Conservation (phyloP, 35 echinoderm and acorn worm genomes). For the Nesometra sesokonis region DNA sequence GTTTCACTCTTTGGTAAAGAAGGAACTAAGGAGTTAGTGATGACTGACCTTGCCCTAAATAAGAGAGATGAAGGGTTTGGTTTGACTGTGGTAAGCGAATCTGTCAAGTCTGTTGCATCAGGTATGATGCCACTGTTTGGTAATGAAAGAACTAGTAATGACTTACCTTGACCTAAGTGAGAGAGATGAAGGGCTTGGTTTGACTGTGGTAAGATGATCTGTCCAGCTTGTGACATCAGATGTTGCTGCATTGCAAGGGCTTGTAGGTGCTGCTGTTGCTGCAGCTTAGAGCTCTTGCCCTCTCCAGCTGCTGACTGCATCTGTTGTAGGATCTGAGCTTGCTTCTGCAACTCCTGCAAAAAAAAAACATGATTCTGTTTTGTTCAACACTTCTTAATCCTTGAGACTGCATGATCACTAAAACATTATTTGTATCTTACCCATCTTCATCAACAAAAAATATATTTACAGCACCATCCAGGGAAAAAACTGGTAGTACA, state of each 20-base stretch:
- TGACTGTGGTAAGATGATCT: background rate
- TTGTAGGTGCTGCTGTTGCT: conserved; percentile 7
- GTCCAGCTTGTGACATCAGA: background rate
- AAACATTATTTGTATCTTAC: too few relatives aligned
- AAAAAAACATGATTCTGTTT: too few relatives aligned
- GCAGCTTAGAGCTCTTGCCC: background rate
- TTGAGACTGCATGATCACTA: too few relatives aligned
- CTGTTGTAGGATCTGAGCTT: conserved; percentile 7
- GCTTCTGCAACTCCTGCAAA: background rate
- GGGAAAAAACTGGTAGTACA: too few relatives aligned
- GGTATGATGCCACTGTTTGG: background rate
- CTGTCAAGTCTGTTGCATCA: background rate
- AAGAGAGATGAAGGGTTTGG: background rate
- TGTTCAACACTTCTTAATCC: too few relatives aligned
- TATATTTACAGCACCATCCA: too few relatives aligned
- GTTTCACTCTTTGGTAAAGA: background rate
- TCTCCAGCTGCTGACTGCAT: conserved; percentile 2
- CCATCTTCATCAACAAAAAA: too few relatives aligned
- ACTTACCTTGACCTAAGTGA: conserved; percentile 7
- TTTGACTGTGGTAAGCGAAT: background rate
- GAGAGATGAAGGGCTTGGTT: background rate
- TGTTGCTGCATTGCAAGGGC: conserved; percentile 8
- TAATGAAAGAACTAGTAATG: background rate
- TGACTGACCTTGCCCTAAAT: background rate
- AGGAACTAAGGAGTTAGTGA: background rate